Conservation (phyloP, 1,140 invertebrate species). For the Bilobella aurantiaca region DNA sequence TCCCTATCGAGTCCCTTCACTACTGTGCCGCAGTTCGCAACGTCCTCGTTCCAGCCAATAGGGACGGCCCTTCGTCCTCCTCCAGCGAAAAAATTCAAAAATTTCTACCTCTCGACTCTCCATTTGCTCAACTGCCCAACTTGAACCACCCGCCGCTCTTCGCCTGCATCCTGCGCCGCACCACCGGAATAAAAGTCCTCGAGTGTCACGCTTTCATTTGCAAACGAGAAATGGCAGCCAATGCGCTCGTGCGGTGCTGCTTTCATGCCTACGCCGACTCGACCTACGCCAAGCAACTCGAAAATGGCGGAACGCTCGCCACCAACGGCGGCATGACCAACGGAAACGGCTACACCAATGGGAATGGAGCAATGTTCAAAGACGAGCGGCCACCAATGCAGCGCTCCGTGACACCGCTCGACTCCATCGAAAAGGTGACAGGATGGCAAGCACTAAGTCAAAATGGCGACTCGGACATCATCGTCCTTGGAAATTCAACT, state of each 20-base stretch:
- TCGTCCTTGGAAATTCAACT: constrained; percentile 33
- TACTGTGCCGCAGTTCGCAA: constrained; percentile 95
- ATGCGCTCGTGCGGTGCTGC: constrained; percentile 83
- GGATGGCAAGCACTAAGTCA: constrained; percentile 35
- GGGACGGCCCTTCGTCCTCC: constrained; percentile 46
- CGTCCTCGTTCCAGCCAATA: constrained; percentile 50
- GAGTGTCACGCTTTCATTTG: constrained; percentile 99
- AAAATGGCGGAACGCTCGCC: constrained; percentile 52
- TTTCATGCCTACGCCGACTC: constrained; percentile 92
- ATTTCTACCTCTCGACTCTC: constrained; percentile 92
- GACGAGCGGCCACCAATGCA: constrained; percentile 25
- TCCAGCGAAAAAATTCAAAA: constrained; percentile 42
- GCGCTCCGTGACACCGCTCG: constrained; percentile 32
- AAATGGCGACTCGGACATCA: constrained; percentile 35
- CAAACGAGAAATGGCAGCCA: constrained; percentile 85
- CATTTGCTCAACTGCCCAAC: constrained; percentile 78
- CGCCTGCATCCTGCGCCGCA: constrained; percentile 86
- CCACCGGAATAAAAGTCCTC: constrained; percentile 94
- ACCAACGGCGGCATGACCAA: constrained; percentile 38
- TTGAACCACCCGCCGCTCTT: constrained; percentile 88
- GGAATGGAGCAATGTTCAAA: constrained; percentile 37
- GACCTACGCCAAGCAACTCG: constrained; percentile 65
- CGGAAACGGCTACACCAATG: constrained; percentile 8
- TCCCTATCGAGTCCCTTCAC: constrained; percentile 90
- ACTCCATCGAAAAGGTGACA: constrained; percentile 34